A percentile compares a stretch with the other conserved stretches of the same genome.
phyloP scores from a whole-genome alignment of 2,888 invertebrate genomes.

The Micropterix aruncella region DNA sequence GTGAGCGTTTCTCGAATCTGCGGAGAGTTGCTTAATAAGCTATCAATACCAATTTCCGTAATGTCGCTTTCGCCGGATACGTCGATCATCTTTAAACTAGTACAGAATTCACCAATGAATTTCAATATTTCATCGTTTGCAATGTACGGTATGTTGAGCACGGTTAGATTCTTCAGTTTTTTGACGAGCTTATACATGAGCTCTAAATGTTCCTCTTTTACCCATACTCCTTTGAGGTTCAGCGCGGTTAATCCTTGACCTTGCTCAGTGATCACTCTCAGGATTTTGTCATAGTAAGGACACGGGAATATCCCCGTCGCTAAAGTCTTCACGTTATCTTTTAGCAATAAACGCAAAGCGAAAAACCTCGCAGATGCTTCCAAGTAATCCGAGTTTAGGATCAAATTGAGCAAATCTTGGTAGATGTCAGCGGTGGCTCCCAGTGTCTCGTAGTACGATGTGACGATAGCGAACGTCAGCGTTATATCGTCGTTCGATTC shows the following conservation, averaged over 20 bases:
- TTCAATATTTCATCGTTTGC: constrained; percentile 54
- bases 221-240: constrained; percentile 61
- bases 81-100: constrained; percentile 43
- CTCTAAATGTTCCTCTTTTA: constrained; percentile 51
- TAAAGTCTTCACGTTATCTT: constrained; percentile 48
- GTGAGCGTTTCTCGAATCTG: constrained; percentile 38
- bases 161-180: constrained; percentile 42
- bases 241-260: constrained; percentile 47
- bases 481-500: constrained; percentile 43
- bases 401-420: constrained; percentile 50
- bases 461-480: constrained; percentile 42
- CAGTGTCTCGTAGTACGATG: constrained; percentile 41
- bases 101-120: constrained; percentile 39
- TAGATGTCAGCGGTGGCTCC: constrained; percentile 54
- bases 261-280: constrained; percentile 48
- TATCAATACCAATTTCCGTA: constrained; percentile 46
- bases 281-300: constrained; percentile 54
- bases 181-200: constrained; percentile 45
- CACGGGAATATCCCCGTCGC: constrained; percentile 57
- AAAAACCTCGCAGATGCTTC: constrained; percentile 53
- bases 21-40: constrained; percentile 37
- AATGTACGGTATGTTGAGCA: constrained; percentile 52
- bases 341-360: constrained; percentile 47
- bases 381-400: constrained; percentile 48
- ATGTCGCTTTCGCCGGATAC: constrained; percentile 59